phyloP scores from a whole-genome alignment of 1,140 invertebrate genomes.

The Galleria mellonella region DNA sequence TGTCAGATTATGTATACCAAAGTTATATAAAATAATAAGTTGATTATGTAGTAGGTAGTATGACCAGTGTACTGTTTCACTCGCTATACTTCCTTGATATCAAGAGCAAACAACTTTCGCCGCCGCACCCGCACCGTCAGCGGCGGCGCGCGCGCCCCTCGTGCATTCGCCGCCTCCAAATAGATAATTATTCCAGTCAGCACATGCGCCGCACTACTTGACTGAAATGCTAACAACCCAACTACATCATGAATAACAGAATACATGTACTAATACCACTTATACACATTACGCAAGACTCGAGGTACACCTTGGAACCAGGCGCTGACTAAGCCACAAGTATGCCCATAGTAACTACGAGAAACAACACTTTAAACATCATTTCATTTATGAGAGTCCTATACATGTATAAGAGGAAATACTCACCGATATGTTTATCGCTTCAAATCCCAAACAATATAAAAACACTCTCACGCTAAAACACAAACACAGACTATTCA shows the following conservation, averaged over 20 bases:
- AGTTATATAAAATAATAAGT: no score
- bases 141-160: slow-evolving; percentile 13
- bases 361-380: background rate
- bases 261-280: background rate
- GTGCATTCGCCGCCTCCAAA: slow-evolving; percentile 9
- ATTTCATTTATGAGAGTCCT: background rate
- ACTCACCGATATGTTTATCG: slow-evolving; percentile 66
- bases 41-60: slow-evolving; percentile 10
- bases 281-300: slow-evolving; percentile 1
- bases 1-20: no score
- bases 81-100: slow-evolving; percentile 44
- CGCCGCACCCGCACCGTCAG: slow-evolving; percentile 19
- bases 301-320: background rate
- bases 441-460: slow-evolving; percentile 66
- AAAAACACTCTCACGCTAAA: slow-evolving; percentile 65
- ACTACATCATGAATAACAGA: slow-evolving; percentile 5
- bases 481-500: slow-evolving; percentile 65
- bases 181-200: slow-evolving; percentile 8
- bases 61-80: slow-evolving; percentile 23
- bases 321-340: background rate
- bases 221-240: slow-evolving; percentile 2
- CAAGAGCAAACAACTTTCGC: slow-evolving; percentile 68
- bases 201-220: slow-evolving; percentile 15
- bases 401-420: slow-evolving; percentile 27
- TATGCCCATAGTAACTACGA: background rate